phyloP scores from a whole-genome alignment of 2,797 vertebrate genomes.

The Rhinogobio ventralis region DNA sequence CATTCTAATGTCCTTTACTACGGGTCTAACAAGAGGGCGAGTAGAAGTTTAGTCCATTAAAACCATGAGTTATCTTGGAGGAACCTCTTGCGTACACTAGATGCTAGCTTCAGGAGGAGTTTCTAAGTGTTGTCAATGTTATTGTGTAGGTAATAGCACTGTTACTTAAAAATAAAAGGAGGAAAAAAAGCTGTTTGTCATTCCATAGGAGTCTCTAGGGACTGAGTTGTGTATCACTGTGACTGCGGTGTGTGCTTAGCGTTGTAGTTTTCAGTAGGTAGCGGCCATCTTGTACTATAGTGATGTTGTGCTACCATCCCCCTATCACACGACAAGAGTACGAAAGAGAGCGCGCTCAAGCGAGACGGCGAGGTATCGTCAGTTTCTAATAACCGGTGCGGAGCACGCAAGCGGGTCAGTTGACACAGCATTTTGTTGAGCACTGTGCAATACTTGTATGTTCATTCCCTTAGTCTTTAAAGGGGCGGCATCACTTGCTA shows the following conservation, averaged over 20 bases:
- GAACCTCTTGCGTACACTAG: conserved; percentile 94
- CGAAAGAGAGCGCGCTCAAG: conserved; percentile 62
- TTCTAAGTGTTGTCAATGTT: conserved; percentile 99
- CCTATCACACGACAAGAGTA: conserved; percentile 84
- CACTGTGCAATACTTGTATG: conserved; percentile 94
- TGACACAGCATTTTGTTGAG: conserved; percentile 94
- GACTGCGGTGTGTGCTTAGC: conserved; percentile 98
- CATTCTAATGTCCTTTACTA: conserved; percentile 93
- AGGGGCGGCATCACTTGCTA: conserved; percentile 65
- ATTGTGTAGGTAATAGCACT: conserved; percentile 97
- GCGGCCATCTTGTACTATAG: conserved; percentile 93
- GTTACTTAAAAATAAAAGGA: conserved; percentile 76
- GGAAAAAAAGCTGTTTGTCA: conserved; percentile 92
- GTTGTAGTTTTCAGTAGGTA: conserved; percentile 96
- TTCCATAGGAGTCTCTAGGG: conserved; percentile 95
- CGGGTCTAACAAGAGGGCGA: conserved; percentile 81
- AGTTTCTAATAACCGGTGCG: conserved; percentile 78
- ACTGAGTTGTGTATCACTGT: conserved; percentile 99
- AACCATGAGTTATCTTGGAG: conserved; percentile 81
- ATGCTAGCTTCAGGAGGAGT: conserved; percentile 93
- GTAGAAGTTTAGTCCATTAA: conserved; percentile 88
- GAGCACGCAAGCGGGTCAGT: conserved; percentile 78
- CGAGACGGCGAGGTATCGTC: conserved; percentile 62
- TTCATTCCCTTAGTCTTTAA: conserved; percentile 76
- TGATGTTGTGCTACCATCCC: conserved; percentile 95